Evolutionary conservation across 2,888 invertebrate species (phyloP).

Genomic region (Baronia brevicornis): DNA sequence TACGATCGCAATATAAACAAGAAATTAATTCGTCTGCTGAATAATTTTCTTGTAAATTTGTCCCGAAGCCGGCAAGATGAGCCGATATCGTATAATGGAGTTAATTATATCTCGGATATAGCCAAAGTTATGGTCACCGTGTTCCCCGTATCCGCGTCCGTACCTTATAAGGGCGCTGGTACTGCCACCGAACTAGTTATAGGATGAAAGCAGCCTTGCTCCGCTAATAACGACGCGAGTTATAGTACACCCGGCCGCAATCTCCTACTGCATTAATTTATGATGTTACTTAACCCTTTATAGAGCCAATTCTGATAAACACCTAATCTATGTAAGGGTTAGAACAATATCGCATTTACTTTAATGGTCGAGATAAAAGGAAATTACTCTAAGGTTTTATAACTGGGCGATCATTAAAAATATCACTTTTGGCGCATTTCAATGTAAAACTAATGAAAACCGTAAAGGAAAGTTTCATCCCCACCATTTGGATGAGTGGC

Average conservation of each 20-base stretch:
- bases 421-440: no score
- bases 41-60: constrained; percentile 20
- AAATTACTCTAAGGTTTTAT: no score
- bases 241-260: constrained; percentile 23
- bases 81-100: constrained; percentile 16
- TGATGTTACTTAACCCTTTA: constrained; percentile 28
- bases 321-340: constrained; percentile 25
- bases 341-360: constrained; percentile 12
- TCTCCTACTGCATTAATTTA: constrained; percentile 28
- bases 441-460: no score
- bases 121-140: constrained; percentile 29
- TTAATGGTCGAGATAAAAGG: constrained; percentile 7
- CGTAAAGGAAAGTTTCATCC: no score
- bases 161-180: constrained; percentile 49
- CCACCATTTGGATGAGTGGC: no score
- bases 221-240: constrained; percentile 46
- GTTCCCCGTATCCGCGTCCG: constrained; percentile 39
- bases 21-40: constrained; percentile 14
- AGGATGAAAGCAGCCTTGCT: constrained; percentile 49
- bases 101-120: constrained; percentile 12
- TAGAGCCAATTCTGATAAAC: constrained; percentile 31
- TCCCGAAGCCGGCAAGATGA: constrained; percentile 17
- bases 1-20: constrained; percentile 15
- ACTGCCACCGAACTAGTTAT: constrained; percentile 55
- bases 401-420: no score